These are phyloP conservation scores for Amaurobius ferox DNA, from an alignment of 2,888 invertebrate species.

Conservation along the genomic window DNA sequence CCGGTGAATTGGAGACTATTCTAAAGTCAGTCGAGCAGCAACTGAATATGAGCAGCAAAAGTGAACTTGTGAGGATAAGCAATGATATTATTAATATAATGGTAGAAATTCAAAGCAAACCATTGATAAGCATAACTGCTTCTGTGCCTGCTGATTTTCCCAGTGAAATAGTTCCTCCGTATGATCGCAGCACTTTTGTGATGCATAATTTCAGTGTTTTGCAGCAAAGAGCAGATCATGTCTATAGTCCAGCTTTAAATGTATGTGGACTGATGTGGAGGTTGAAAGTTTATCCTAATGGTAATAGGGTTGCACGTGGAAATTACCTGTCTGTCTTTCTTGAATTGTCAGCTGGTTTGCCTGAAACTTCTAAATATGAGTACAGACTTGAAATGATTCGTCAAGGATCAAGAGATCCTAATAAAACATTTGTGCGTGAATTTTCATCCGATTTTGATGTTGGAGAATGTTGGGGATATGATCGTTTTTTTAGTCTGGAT, in stretches of 20 bases:
- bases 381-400: slow-evolving; percentile 97
- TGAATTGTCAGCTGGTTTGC: slow-evolving; percentile 91
- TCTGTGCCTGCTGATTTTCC: slow-evolving; percentile 93
- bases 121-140: slow-evolving; percentile 91
- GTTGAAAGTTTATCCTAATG: slow-evolving; percentile 85
- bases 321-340: slow-evolving; percentile 95
- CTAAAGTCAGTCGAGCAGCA: slow-evolving; percentile 84
- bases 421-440: slow-evolving; percentile 90
- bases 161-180: slow-evolving; percentile 94
- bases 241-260: slow-evolving; percentile 91
- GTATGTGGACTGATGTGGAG: slow-evolving; percentile 94
- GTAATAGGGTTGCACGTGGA: slow-evolving; percentile 93
- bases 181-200: slow-evolving; percentile 92
- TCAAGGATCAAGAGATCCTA: slow-evolving; percentile 86
- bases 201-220: slow-evolving; percentile 90
- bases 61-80: slow-evolving; percentile 89
- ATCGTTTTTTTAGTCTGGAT: slow-evolving; percentile 93
- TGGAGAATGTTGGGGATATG: slow-evolving; percentile 97
- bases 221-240: slow-evolving; percentile 92
- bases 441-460: slow-evolving; percentile 97
- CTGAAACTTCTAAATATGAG: slow-evolving; percentile 95
- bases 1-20: slow-evolving; percentile 90
- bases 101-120: slow-evolving; percentile 89
- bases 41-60: slow-evolving; percentile 86
- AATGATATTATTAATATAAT: slow-evolving; percentile 89